A percentile compares a stretch with the other conserved stretches of the same genome.
These are phyloP conservation scores for Deroplatys truncata DNA, from an alignment of 2,888 invertebrate species.

Conservation along the genomic window DNA sequence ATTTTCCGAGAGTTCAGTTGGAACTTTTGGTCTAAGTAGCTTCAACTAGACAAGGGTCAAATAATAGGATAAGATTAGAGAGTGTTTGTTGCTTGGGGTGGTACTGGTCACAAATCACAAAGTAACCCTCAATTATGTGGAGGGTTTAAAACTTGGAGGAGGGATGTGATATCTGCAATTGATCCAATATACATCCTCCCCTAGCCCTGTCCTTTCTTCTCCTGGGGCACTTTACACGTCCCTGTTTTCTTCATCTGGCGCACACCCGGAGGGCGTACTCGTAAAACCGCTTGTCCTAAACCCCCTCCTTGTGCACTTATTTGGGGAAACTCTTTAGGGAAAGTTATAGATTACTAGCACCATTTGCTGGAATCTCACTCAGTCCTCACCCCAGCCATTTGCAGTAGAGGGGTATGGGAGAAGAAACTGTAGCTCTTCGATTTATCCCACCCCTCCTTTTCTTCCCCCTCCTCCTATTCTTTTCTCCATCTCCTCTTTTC, in stretches of 20 bases:
- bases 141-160: neutral
- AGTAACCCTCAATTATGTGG: neutral
- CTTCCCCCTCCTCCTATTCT: too few species aligned
- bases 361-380: slow-evolving; percentile 23
- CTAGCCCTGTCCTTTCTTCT: neutral
- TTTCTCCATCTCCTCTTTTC: neutral
- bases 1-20: neutral
- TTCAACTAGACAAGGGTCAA: neutral
- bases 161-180: neutral
- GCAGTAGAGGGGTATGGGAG: neutral
- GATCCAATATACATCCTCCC: slow-evolving; percentile 6
- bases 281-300: neutral
- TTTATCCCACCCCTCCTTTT: neutral
- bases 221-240: slow-evolving; percentile 8
- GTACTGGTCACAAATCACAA: neutral
- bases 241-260: slow-evolving; percentile 4
- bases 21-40: neutral
- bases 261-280: neutral
- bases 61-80: neutral
- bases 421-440: neutral
- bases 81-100: neutral
- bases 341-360: slow-evolving; percentile 23
- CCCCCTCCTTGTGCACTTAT: neutral
- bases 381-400: neutral
- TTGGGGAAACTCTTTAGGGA: slow-evolving; percentile 2